Evolutionary conservation across 35 echinoderm and acorn worm species (phyloP).

Genomic region (Heliocidaris tuberculata): DNA sequence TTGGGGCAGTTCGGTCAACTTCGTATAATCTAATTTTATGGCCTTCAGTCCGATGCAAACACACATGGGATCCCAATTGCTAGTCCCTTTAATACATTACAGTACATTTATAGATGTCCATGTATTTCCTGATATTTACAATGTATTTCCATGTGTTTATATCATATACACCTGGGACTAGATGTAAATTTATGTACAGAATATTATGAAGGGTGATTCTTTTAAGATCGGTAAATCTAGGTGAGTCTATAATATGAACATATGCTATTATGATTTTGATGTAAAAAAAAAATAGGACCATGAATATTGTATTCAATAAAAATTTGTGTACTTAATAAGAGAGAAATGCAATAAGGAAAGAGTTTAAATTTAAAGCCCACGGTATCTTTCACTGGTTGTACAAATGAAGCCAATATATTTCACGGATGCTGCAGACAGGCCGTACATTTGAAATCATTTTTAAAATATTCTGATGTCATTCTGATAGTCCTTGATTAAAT

Average conservation of each 20-base stretch:
- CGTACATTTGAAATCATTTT: too few species aligned
- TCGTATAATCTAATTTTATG: too few species aligned
- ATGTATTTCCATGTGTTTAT: neutral
- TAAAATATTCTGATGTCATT: too few species aligned
- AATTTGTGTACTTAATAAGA: neutral
- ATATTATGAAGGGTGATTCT: neutral
- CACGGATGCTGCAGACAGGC: neutral
- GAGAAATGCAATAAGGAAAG: neutral
- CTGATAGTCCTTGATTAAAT: too few species aligned
- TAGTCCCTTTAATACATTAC: too few species aligned
- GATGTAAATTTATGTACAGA: neutral
- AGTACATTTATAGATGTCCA: neutral
- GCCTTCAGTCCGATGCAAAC: too few species aligned
- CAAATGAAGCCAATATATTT: neutral
- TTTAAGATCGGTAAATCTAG: neutral
- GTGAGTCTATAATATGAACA: neutral
- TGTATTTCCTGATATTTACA: conserved; percentile 11
- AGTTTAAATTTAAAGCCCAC: neutral
- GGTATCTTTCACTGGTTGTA: neutral
- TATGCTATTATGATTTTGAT: neutral
- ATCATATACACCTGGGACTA: neutral
- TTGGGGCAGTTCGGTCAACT: too few species aligned
- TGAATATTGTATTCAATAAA: neutral
- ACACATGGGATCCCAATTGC: too few species aligned
- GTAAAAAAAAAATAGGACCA: too few species aligned